A percentile compares a stretch with the other conserved stretches of the same genome.
Conservation (phyloP, 2,797 vertebrate species). For the Apogon hyalosoma region DNA sequence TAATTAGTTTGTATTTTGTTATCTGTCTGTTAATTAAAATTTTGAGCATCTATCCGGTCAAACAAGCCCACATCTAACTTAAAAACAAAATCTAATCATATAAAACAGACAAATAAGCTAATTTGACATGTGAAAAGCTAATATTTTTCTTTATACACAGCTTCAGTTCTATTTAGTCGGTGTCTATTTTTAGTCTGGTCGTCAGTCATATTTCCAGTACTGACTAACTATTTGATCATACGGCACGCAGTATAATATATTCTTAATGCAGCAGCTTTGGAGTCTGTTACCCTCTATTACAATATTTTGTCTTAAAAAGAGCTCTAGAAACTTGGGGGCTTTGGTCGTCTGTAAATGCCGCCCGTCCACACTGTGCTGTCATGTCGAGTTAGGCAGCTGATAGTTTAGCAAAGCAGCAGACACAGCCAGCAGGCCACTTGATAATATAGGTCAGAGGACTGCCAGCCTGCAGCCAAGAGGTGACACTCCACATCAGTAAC, state of each 20-base stretch:
- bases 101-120: too few species aligned
- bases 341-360: conserved; percentile 63
- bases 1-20: too few species aligned
- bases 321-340: conserved; percentile 40
- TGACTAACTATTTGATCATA: background rate
- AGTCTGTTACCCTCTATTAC: conserved; percentile 31
- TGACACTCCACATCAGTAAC: conserved; percentile 75
- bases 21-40: too few species aligned
- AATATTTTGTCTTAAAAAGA: conserved; percentile 42
- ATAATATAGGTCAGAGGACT: conserved; percentile 80
- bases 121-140: too few species aligned
- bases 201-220: too few species aligned
- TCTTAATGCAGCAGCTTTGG: conserved; percentile 35
- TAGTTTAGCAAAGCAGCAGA: conserved; percentile 68
- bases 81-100: too few species aligned
- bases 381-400: conserved; percentile 71
- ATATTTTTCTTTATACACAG: too few species aligned
- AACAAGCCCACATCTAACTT: too few species aligned
- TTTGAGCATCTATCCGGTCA: too few species aligned
- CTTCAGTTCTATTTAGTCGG: background rate
- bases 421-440: conserved; percentile 74
- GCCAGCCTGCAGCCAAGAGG: conserved; percentile 71
- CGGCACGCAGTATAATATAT: conserved; percentile 6
- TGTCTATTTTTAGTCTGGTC: background rate
- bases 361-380: conserved; percentile 71